Conservation (phyloP, 2,797 vertebrate genomes). For the Phalloptychus januarius region DNA sequence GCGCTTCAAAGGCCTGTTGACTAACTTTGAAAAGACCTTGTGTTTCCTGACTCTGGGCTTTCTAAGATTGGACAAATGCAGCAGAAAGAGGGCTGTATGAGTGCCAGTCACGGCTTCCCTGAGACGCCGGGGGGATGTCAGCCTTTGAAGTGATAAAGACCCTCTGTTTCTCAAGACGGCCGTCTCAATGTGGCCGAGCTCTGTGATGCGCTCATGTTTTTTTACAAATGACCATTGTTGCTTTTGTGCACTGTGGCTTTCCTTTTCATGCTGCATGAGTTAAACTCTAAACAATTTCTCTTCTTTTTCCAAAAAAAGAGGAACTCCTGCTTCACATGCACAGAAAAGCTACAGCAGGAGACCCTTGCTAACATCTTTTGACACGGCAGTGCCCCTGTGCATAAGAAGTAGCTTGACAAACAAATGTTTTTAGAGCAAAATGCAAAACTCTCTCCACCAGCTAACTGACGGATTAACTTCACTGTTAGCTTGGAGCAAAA, state of each 20-base stretch:
- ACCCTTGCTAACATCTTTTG: neutral
- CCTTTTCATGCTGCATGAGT: slow-evolving; percentile 27
- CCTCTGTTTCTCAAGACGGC: slow-evolving; percentile 65
- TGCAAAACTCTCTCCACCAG: slow-evolving; percentile 5
- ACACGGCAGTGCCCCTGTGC: neutral
- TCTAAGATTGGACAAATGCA: slow-evolving; percentile 78
- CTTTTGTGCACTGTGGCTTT: slow-evolving; percentile 30
- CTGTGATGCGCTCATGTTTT: slow-evolving; percentile 73
- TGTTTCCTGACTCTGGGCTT: slow-evolving; percentile 80
- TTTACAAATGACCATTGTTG: slow-evolving; percentile 55
- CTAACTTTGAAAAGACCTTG: slow-evolving; percentile 82
- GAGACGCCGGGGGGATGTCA: slow-evolving; percentile 67
- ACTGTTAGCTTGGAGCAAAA: neutral
- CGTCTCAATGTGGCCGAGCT: slow-evolving; percentile 57
- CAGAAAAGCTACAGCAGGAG: neutral
- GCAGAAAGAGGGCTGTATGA: slow-evolving; percentile 63
- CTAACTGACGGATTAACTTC: slow-evolving; percentile 11
- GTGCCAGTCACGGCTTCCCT: slow-evolving; percentile 72
- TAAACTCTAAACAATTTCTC: slow-evolving; percentile 27
- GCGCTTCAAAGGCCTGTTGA: slow-evolving; percentile 80
- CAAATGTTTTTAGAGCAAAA: slow-evolving; percentile 10
- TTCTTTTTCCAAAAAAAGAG: neutral
- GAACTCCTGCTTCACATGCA: slow-evolving; percentile 2
- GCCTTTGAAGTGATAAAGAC: slow-evolving; percentile 80
- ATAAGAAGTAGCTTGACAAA: neutral